Evolutionary conservation across 2,113 vertebrate species (phyloP).

Genomic region (Aleadryas rufinucha): DNA sequence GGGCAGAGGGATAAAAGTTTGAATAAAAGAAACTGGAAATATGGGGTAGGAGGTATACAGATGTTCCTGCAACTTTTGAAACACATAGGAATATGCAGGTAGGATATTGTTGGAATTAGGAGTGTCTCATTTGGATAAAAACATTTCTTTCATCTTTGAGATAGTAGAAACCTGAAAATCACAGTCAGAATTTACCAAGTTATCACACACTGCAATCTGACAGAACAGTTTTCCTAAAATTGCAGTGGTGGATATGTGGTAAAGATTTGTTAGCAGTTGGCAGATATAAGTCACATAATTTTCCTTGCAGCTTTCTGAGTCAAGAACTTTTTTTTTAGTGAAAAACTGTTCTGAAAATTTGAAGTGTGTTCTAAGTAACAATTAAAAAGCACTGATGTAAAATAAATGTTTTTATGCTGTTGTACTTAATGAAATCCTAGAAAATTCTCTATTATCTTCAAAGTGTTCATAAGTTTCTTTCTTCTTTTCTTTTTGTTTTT

Average conservation of each 20-base stretch:
- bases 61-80: background rate
- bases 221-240: background rate
- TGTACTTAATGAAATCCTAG: background rate
- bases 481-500: background rate
- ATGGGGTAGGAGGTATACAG: background rate
- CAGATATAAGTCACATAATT: background rate
- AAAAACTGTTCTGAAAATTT: background rate
- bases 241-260: background rate
- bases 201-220: background rate
- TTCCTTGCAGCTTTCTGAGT: background rate
- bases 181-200: background rate
- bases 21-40: background rate
- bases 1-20: background rate
- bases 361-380: background rate
- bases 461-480: background rate
- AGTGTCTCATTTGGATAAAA: background rate
- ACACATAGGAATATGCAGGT: background rate
- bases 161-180: background rate
- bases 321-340: background rate
- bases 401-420: background rate
- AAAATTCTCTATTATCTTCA: background rate
- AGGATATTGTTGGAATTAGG: background rate
- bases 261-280: background rate
- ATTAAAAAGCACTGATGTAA: background rate
- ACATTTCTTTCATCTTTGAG: background rate